These are phyloP conservation scores for Salpingus planirostris DNA, from an alignment of 2,888 invertebrate species.

Conservation along the genomic window DNA sequence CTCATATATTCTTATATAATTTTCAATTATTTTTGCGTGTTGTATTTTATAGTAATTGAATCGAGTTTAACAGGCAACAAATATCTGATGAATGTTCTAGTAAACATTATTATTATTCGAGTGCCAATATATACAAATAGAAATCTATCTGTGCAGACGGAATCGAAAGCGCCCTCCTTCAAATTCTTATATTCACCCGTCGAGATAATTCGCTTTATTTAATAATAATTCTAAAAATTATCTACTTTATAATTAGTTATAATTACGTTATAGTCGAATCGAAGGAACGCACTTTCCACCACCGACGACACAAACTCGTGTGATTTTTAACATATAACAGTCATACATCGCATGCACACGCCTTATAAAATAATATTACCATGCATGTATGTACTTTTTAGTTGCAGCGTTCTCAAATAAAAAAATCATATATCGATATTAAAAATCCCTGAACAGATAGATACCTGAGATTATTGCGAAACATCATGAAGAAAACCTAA, in stretches of 20 bases:
- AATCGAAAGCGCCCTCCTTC: no score
- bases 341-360: constrained; percentile 19
- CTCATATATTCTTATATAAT: no score
- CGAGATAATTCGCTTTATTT: no score
- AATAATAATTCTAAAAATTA: no score
- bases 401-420: constrained; percentile 6
- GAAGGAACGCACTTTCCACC: no score
- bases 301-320: constrained; percentile 1
- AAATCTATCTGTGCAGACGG: no score
- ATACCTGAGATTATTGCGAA: constrained; percentile 28
- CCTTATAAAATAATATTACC: constrained; percentile 17
- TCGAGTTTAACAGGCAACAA: constrained; percentile 28
- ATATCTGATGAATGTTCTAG: constrained; percentile 23
- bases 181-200: no score
- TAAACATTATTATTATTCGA: constrained; percentile 30
- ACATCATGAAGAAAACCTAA: constrained; percentile 16
- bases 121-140: constrained; percentile 27
- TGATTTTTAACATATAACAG: constrained; percentile 15
- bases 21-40: constrained; percentile 13
- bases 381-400: constrained; percentile 13
- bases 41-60: constrained; percentile 26
- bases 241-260: no score
- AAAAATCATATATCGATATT: constrained; percentile 1
- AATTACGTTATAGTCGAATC: no score
- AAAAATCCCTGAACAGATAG: constrained; percentile 23